phyloP scores from a whole-genome alignment of 2,888 invertebrate genomes.

The Caenorhabditis sp. region DNA sequence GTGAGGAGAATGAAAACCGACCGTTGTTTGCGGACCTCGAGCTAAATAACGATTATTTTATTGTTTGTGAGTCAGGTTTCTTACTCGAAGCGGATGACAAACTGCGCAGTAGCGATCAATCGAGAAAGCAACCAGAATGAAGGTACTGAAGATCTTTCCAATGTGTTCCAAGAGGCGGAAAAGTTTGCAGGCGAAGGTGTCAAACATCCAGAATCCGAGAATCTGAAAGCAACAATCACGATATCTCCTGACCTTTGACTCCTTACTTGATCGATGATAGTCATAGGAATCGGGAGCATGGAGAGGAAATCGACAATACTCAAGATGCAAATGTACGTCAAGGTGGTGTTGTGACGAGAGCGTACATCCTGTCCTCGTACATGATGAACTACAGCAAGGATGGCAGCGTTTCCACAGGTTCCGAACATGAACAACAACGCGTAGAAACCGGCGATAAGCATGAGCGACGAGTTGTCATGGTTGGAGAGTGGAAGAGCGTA shows the following conservation, averaged over 20 bases:
- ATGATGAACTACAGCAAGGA: slow-evolving; percentile 76
- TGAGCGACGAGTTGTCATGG: slow-evolving; percentile 70
- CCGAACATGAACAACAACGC: slow-evolving; percentile 85
- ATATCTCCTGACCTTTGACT: too few relatives aligned
- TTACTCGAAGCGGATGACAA: slow-evolving; percentile 75
- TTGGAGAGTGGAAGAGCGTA: slow-evolving; percentile 73
- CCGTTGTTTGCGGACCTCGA: slow-evolving; percentile 68
- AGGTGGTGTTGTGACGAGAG: slow-evolving; percentile 80
- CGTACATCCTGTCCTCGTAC: slow-evolving; percentile 69
- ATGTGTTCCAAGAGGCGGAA: slow-evolving; percentile 83
- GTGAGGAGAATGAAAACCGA: slow-evolving; percentile 69
- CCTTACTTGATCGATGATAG: slow-evolving; percentile 81
- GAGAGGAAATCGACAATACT: slow-evolving; percentile 81
- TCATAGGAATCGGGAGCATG: slow-evolving; percentile 82
- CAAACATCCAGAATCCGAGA: slow-evolving; percentile 83
- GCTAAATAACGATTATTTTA: slow-evolving; percentile 39
- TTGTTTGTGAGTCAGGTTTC: not conserved
- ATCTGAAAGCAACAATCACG: too few relatives aligned
- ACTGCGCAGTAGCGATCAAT: slow-evolving; percentile 76
- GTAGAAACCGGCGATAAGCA: slow-evolving; percentile 86
- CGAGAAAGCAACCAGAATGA: slow-evolving; percentile 75
- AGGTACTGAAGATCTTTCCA: slow-evolving; percentile 77
- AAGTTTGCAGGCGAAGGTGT: slow-evolving; percentile 82
- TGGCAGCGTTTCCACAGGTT: slow-evolving; percentile 84
- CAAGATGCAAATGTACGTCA: slow-evolving; percentile 81